These are phyloP conservation scores for Osmoderma eremita DNA, from an alignment of 2,888 invertebrate species.

Conservation along the genomic window DNA sequence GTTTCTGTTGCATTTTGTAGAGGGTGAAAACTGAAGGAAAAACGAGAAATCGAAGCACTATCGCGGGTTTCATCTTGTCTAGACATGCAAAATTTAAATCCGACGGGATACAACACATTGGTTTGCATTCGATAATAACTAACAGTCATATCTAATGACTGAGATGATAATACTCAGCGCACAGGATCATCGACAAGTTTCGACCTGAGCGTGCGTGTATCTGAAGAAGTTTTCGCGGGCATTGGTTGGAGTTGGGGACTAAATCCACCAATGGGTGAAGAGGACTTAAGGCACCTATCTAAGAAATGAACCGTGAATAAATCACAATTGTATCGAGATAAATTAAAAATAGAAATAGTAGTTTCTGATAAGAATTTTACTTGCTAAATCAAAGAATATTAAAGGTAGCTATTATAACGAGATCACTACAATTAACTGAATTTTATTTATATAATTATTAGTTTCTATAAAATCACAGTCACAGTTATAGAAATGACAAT, in stretches of 20 bases:
- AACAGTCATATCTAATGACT: not conserved
- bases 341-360: too few species aligned
- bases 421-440: too few species aligned
- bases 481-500: too few species aligned
- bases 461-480: too few species aligned
- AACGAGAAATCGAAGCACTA: not conserved
- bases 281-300: not conserved
- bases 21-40: constrained; percentile 26
- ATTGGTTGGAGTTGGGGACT: not conserved
- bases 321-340: not conserved
- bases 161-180: not conserved
- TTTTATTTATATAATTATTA: too few species aligned
- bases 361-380: too few species aligned
- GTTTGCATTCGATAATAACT: not conserved
- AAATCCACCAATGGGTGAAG: not conserved
- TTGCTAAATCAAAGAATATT: too few species aligned
- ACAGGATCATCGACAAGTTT: constrained; percentile 21
- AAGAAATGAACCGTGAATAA: not conserved
- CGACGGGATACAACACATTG: not conserved
- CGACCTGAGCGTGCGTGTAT: constrained; percentile 20
- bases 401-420: too few species aligned
- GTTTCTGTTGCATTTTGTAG: constrained; percentile 30
- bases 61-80: constrained; percentile 22
- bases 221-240: constrained; percentile 21
- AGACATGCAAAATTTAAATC: constrained; percentile 14